These are phyloP conservation scores for Sula dactylatra DNA, from an alignment of 2,113 vertebrate species.

Conservation along the genomic window DNA sequence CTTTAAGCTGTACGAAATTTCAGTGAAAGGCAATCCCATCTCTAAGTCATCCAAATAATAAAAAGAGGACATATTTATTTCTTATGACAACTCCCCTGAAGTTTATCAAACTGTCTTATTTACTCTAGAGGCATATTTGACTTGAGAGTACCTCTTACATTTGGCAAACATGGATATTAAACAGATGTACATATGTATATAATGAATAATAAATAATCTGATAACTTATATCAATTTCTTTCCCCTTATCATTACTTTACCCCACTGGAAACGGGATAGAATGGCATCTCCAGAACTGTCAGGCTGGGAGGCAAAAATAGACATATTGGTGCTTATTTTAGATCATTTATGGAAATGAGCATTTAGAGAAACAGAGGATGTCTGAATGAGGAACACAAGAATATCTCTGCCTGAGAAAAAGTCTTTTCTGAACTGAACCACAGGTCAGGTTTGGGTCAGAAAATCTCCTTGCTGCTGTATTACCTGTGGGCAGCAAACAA, in stretches of 20 bases:
- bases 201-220: not conserved
- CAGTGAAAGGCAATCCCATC: not conserved
- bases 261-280: not conserved
- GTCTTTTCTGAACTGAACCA: not conserved
- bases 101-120: not conserved
- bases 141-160: not conserved
- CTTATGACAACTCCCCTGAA: not conserved
- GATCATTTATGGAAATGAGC: not conserved
- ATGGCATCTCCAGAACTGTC: not conserved
- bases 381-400: not conserved
- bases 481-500: not conserved
- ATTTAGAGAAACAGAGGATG: not conserved
- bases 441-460: not conserved
- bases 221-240: not conserved
- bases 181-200: not conserved
- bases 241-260: not conserved
- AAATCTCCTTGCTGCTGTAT: not conserved
- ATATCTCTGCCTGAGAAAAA: not conserved
- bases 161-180: not conserved
- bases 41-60: not conserved
- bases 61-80: not conserved
- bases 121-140: not conserved
- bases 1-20: not conserved
- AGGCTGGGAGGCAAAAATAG: not conserved
- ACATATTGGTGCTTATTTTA: not conserved